Conservation (phyloP, 2,888 invertebrate species). For the Schrankia costaestrigalis region DNA sequence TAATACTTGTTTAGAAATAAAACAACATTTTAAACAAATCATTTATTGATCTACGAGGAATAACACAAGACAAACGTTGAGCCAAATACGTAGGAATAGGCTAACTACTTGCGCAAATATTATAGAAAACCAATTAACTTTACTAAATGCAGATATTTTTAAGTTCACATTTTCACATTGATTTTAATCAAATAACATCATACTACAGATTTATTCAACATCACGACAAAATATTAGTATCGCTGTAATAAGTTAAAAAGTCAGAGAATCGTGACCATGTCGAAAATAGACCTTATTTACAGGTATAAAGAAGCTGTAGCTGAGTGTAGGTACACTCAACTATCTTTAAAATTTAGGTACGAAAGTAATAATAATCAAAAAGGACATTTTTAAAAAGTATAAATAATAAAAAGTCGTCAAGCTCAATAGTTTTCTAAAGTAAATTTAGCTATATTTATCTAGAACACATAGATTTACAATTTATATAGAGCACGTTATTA, state of each 20-base stretch:
- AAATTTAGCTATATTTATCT: no score
- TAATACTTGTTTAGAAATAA: conserved; percentile 1
- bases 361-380: no score
- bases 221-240: conserved; percentile 8
- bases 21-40: conserved; percentile 19
- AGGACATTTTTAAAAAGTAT: no score
- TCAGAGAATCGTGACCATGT: no score
- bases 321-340: no score
- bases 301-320: no score
- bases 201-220: conserved; percentile 3
- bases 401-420: no score
- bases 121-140: conserved; percentile 11
- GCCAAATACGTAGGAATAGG: conserved; percentile 19
- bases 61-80: conserved; percentile 28
- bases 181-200: conserved; percentile 6
- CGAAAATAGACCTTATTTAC: no score
- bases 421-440: no score
- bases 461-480: no score
- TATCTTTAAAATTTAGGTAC: no score
- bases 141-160: conserved; percentile 31
- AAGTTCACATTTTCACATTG: conserved; percentile 12
- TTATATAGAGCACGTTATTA: no score
- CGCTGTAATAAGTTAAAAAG: not conserved
- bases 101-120: conserved; percentile 16
- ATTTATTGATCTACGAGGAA: conserved; percentile 30